Evolutionary conservation across 64 coral and sea anemone genomes (phyloP), one percentile per base, ranked within the genome.

Genomic region (Montipora foliosa): DNA sequence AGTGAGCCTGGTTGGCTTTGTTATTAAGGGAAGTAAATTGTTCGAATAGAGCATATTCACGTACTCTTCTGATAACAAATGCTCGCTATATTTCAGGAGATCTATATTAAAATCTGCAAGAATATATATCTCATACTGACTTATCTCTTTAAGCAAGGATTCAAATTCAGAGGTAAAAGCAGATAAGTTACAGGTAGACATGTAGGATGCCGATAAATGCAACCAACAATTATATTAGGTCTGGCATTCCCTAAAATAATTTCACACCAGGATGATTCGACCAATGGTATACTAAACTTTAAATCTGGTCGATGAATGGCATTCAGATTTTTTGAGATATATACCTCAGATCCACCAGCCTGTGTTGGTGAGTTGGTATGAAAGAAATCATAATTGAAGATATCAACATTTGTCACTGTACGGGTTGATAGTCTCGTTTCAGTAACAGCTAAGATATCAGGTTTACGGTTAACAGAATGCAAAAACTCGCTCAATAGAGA

Each of bases 21-120:
- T 93, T 67, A 88, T 93, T 57, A 93, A 66, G 24, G 91, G 91
- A 70, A 93, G 49, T 61, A 73, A 93, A 73, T 88, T 70, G 60
- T 93, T 78, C n/a, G 82, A 77, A 88, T 79, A 87, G 37, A 93
- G 44, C 83, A 93, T 93, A 87, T 93, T 75, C 14, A 93, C 52
- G 79, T 88, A 93, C 60, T 86, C 81, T 69, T 78, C 91, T 67
- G 91, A 67, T 68, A 57, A 25, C 8, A n/a, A 74, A 57, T 89
- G 87, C 17, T 9, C 46, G 20, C 74, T 89, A 57, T 24, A 75
- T 89, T 89, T 89, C 48, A 89, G 20, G 50, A 89, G 24, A 77
- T 89, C 87, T 49, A 89, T 89, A 52, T 89, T 89, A 6, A 89
- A 51, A 89, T 89, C 87, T 2, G 49, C 87, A 76, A 75, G 50